These are phyloP conservation scores for Diaperis boleti DNA, from an alignment of 2,888 invertebrate genomes.

Conservation along the genomic window DNA sequence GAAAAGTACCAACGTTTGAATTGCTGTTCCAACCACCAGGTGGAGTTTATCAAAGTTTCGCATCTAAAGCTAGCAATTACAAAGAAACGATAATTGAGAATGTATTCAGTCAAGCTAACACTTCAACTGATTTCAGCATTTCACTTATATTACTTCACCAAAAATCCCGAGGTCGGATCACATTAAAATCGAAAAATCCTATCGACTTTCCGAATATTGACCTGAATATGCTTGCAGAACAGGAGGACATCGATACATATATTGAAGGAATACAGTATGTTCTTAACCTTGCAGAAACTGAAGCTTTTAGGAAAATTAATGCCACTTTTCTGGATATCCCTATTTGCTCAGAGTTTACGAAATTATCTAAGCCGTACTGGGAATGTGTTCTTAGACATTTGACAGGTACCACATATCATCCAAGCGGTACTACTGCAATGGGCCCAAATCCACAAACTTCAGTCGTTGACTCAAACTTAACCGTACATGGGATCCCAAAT, in stretches of 20 bases:
- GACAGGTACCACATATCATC: constrained; percentile 75
- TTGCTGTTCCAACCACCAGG: background rate
- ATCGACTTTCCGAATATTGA: constrained; percentile 71
- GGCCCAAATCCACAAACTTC: constrained; percentile 72
- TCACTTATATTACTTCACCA: constrained; percentile 69
- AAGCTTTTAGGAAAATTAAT: constrained; percentile 69
- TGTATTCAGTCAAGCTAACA: background rate
- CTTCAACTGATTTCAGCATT: background rate
- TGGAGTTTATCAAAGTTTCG: no score
- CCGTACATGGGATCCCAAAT: constrained; percentile 71
- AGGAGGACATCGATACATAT: constrained; percentile 62
- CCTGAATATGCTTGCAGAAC: constrained; percentile 69
- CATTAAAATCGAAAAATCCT: constrained; percentile 68
- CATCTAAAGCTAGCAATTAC: background rate
- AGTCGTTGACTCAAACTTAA: constrained; percentile 74
- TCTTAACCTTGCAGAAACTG: constrained; percentile 65
- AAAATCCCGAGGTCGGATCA: constrained; percentile 66
- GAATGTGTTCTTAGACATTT: constrained; percentile 72
- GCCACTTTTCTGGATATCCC: constrained; percentile 70
- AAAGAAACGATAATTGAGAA: background rate
- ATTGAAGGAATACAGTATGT: constrained; percentile 68
- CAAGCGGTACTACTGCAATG: constrained; percentile 78
- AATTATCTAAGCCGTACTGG: constrained; percentile 74
- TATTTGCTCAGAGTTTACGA: constrained; percentile 68
- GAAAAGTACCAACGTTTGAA: background rate